Base-by-base conservation (phyloP, 2,888 invertebrate genomes). In the Pseudeuparius sepicola region DNA sequence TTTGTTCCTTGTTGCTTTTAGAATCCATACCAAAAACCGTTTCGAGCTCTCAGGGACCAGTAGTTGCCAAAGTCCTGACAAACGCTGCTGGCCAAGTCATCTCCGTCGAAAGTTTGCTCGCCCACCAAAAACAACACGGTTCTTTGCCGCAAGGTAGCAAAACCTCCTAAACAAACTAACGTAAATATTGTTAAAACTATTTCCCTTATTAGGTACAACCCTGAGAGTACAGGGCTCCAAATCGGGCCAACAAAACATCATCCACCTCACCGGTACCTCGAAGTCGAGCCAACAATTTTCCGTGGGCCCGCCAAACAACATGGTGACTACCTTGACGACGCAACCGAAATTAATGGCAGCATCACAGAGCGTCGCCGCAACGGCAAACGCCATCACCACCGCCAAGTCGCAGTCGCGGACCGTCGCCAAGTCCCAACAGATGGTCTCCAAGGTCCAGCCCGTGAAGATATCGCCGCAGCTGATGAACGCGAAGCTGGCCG, bases 31-130 rank as follows among this genome's bases (percentile, higher is more conserved):
- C n/a, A 54, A 64, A 66, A 63, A 15, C 62, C 59, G 40, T 59
- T 48, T 43, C 66, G 60, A 46, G 47, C 54, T 11, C 56, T 53
- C 50, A 71, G 67, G 52, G 57, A 17, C 75, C 76, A 3, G 72
- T 81, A 15, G 70, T 82, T 23, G 81, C 82, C 0, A 81, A 82
- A 57, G 71, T 84, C 11, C 61, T 84, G 14, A 79, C 82, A 4
- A 81, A 77, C 55, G 73, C 80, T 3, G 66, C 68, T 4, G 69
- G 70, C 2, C 72, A 72, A 48, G 64, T 73, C 4, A 70, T 73
- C 25, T 71, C 72, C 0, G 70, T 73, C 24, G 73, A 73, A 53
- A 72, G 70, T 54, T 54, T 73, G 20, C 53, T 73, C 14, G 67
- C 71, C 1, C 72, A 73, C 49, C 66, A 66, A 45, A 66, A 66